phyloP scores from a whole-genome alignment of 2,797 vertebrate species.

The Arvicola amphibius region DNA sequence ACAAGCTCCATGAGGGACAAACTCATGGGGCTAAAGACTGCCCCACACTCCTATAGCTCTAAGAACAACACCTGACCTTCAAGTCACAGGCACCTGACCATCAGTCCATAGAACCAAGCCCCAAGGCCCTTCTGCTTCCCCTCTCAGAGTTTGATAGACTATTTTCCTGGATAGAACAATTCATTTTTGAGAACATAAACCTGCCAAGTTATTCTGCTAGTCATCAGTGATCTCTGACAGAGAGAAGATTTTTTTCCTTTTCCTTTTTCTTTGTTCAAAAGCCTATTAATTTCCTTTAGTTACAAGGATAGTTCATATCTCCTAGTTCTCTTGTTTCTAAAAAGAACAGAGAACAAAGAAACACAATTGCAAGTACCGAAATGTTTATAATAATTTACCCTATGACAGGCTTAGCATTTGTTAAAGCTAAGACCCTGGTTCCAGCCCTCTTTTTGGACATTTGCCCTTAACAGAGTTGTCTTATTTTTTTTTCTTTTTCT shows the following conservation, averaged over 20 bases:
- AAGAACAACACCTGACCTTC: too few species aligned
- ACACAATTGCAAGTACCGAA: not conserved
- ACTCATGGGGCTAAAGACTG: not conserved
- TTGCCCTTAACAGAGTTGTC: not conserved
- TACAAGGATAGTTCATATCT: not conserved
- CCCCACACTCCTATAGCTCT: not conserved
- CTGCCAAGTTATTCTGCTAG: not conserved
- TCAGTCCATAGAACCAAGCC: not conserved
- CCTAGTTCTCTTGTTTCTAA: not conserved
- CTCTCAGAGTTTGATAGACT: not conserved
- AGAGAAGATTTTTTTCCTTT: not conserved
- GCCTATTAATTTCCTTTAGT: constrained; percentile 10
- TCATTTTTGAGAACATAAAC: not conserved
- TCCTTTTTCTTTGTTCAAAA: not conserved
- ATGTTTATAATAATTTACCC: constrained; percentile 1
- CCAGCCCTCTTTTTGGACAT: not conserved
- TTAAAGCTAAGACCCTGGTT: not conserved
- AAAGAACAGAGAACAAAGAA: not conserved
- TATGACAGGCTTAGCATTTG: constrained; percentile 1
- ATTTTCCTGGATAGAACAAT: not conserved
- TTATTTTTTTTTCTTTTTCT: not conserved
- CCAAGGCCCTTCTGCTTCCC: not conserved
- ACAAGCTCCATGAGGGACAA: not conserved
- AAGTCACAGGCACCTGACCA: not conserved
- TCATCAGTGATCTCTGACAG: not conserved